phyloP scores from a whole-genome alignment of 2,113 vertebrate genomes.

The Tursiops truncatus region DNA sequence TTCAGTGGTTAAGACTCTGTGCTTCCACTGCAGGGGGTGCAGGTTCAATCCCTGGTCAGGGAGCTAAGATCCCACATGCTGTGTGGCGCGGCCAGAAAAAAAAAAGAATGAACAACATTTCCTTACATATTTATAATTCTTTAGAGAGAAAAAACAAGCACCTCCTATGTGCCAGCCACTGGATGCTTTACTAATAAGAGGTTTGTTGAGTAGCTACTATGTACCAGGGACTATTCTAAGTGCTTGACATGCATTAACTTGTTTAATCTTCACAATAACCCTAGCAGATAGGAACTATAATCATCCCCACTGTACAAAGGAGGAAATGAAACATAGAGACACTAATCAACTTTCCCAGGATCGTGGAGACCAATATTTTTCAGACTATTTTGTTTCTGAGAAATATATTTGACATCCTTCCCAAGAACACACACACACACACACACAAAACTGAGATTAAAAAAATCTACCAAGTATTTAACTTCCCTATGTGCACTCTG shows the following conservation, averaged over 20 bases:
- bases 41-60: neutral
- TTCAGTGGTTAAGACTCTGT: neutral
- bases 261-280: neutral
- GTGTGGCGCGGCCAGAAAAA: neutral
- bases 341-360: neutral
- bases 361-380: neutral
- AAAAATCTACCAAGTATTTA: neutral
- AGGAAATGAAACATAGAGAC: neutral
- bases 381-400: conserved; percentile 12
- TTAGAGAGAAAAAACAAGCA: neutral
- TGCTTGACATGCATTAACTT: neutral
- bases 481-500: neutral
- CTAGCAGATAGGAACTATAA: neutral
- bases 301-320: neutral
- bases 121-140: neutral
- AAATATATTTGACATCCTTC: conserved; percentile 9
- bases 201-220: neutral
- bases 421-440: neutral
- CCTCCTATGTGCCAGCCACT: neutral
- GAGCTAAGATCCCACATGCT: neutral
- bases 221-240: neutral
- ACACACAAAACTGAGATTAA: neutral
- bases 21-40: neutral
- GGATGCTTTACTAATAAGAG: neutral
- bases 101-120: neutral